Evolutionary conservation across 1,140 invertebrate genomes (phyloP), one percentile per base, ranked within the genome.

Genomic region (Platyura marginata): DNA sequence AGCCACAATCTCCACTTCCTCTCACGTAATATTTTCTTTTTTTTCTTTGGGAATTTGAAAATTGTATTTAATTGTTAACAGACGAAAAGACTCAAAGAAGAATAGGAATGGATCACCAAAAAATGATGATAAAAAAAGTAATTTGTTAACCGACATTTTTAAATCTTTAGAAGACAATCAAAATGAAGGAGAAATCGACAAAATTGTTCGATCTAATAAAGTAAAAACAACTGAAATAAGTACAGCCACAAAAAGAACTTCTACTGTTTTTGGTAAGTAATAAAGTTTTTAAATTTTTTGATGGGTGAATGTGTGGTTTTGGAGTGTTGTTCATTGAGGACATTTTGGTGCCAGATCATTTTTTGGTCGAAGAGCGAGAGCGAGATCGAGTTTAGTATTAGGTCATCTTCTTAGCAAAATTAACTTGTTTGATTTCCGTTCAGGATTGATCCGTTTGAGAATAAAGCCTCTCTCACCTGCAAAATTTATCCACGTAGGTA

Each of bases 181-280:
- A 34, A 34, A 13, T 34, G 16, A 34, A n/a, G 32, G 32, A 6
- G 19, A 38, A 38, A n/a, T 18, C 18, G 36, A 38, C 4, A 18
- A 34, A 4, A 13, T 4, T 4, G 32, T 15, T 15, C 13, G 16
- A 4, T n/a, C 13, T 29, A 29, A 29, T 13, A 34, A 34, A 13
- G 16, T 3, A n/a, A 38, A 38, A 38, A 9, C 36, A 18, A 10
- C 6, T 11, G 36, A 38, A 38, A 11, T 38, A 3, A 38, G n/a
- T 3, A 38, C 36, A 10, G 36, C 36, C 3, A 73, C 79, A 0
- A 87, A 87, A 53, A 68, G 85, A 50, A 86, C 83, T 16, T 86
- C 83, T 2, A 87, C 84, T 20, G 83, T 88, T 8, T 89, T 89
- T 55, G 83, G 82, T 79, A 64, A 16, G 13, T 15, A 10, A 16